Base-by-base conservation (phyloP, 2,888 invertebrate genomes). In the Fragum fragum region DNA sequence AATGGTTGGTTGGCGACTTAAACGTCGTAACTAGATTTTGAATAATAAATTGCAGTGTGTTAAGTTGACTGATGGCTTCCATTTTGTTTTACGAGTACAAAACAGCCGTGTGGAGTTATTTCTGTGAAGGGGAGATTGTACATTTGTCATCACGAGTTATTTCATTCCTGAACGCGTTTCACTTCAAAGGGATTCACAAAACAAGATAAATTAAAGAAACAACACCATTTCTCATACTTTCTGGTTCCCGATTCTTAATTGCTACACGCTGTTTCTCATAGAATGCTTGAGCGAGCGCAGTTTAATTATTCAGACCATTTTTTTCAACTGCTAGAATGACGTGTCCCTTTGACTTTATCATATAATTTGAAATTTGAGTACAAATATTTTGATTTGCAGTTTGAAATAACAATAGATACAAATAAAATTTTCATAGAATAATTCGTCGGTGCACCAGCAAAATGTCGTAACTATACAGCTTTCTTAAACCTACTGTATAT, bases 191-290 rank as follows among this genome's bases (percentile, higher is more conserved):
- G 66, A 66, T 66, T 66, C 66, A 42, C 23, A 39, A 26, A 66
- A 21, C 39, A 66, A 42, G 42, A 42, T 42, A 66, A 66, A 42
- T 55, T 21, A 53, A 57, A 55, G 71, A 3, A 57, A 36, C 32
- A 32, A 32, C 53, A n/a, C 39, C 61, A 63, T 63, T 73, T 73
- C 73, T 73, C 73, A 73, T 63, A 32, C 63, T 52, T 63, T 52
- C 52, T 61, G 42, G 47, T 52, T 28, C 18, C 18, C 16, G 63
- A 39, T 29, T 73, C 61, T 73, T 63, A 73, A 73, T 63, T 73
- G 47, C 73, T 73, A 73, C 61, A 63, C 73, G 73, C 36, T 73
- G 73, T 63, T 29, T 7, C 73, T 63, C 59, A 73, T 73, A 73
- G 23, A 73, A 73, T 42, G 73, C 61, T 63, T 63, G 52, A 63